Conservation (phyloP, 2,113 vertebrate species). For the Spilogale gracilis region DNA sequence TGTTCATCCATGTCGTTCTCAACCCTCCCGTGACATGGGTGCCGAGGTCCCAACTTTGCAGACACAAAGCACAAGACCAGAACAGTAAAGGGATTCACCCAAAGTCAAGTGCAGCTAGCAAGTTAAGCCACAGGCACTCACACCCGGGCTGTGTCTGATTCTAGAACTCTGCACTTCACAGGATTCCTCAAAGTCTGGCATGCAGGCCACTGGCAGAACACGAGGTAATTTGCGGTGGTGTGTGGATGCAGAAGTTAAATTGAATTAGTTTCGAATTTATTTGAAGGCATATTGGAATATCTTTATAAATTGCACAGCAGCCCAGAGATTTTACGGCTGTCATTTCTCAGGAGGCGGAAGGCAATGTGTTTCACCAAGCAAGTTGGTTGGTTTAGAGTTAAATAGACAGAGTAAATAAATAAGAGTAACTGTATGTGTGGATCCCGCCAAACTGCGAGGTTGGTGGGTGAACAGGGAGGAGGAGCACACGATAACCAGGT, state of each 20-base stretch:
- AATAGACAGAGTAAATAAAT: not conserved
- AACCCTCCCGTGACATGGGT: not conserved
- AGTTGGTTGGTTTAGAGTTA: not conserved
- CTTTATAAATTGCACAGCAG: not conserved
- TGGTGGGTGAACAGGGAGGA: fast-evolving
- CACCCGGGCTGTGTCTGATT: too few species aligned
- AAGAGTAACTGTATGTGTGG: not conserved
- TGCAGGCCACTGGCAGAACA: fast-evolving
- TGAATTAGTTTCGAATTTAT: conserved; percentile 33
- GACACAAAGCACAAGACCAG: fast-evolving
- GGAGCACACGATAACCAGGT: fast-evolving
- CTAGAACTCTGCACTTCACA: fast-evolving
- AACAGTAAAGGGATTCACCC: not conserved
- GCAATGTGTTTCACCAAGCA: not conserved
- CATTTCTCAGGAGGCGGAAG: conserved; percentile 19
- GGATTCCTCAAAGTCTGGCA: not conserved
- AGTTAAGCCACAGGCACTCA: not conserved
- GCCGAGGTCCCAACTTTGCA: fast-evolving
- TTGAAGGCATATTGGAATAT: not conserved
- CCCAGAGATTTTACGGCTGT: conserved; percentile 47
- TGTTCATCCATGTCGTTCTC: fast-evolving
- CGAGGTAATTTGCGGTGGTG: not conserved
- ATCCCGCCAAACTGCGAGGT: not conserved
- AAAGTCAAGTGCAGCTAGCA: not conserved
- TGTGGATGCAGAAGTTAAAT: not conserved